These are phyloP conservation scores for Drosophila auraria DNA, from an alignment of 1,140 invertebrate species.

Conservation along the genomic window DNA sequence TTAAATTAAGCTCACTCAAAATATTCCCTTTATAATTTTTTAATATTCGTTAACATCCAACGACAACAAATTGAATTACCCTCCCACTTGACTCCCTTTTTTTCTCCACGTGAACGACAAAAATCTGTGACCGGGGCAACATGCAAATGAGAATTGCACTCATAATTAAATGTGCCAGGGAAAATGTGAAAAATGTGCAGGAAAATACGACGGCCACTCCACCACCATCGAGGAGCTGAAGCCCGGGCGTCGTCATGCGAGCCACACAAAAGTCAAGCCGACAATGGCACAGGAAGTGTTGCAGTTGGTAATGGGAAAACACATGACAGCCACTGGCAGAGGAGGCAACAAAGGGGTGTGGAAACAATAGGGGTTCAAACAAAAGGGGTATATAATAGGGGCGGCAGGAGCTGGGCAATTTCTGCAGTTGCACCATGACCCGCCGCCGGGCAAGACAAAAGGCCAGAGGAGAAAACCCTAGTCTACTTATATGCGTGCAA, in stretches of 20 bases:
- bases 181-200: conserved; percentile 61
- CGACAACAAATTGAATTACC: neutral
- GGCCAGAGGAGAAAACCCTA: conserved; percentile 1
- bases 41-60: no score
- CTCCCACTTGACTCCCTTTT: neutral
- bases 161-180: conserved; percentile 67
- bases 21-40: no score
- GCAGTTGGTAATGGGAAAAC: conserved; percentile 62
- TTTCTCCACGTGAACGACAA: conserved; percentile 5
- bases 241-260: conserved; percentile 33
- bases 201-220: conserved; percentile 30
- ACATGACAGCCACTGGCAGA: conserved; percentile 47
- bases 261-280: conserved; percentile 39
- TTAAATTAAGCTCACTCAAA: neutral
- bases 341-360: conserved; percentile 5
- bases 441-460: conserved; percentile 31
- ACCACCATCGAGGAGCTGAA: conserved; percentile 1
- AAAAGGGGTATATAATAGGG: conserved; percentile 25
- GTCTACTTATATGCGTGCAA: conserved; percentile 26
- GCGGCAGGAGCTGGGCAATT: conserved; percentile 49
- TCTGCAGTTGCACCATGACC: conserved; percentile 57
- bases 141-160: conserved; percentile 49
- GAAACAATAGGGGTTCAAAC: conserved; percentile 29
- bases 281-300: conserved; percentile 55
- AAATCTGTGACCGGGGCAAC: conserved; percentile 39